Evolutionary conservation across 2,797 vertebrate genomes (phyloP), one percentile per base, ranked within the genome.

Genomic region (Lacerta bilineata): DNA sequence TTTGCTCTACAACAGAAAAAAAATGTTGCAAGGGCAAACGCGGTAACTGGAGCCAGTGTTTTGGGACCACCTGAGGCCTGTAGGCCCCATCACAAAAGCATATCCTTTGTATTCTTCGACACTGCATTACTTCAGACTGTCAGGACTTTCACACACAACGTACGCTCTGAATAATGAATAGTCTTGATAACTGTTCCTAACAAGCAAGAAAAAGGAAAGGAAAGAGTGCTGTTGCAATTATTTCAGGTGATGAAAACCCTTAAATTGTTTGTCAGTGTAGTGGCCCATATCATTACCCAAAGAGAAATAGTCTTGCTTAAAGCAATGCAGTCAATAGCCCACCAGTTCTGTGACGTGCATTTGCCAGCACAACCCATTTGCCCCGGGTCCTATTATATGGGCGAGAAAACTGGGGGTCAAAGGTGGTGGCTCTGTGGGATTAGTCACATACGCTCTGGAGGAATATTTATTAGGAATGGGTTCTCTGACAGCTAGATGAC

Each of bases 251-350:
- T 68, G 11, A 89, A 80, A 9, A 92, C 55, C 39, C 39, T 71
- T 43, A 82, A 91, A 66, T 93, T 64, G 41, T n/a, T 93, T 94
- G 55, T 92, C 74, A 87, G 88, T 87, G 55, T 82, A 20, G 3
- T 83, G 5, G 55, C 6, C 36, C 29, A 80, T 2, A 6, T 80
- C n/a, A 1, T 27, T 46, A 82, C n/a, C 50, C 7, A 88, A 93
- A 90, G 46, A 82, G 5, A 90, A 92, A 85, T 4, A 43, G 3
- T 20, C 75, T 50, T 85, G 33, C 81, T 29, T 90, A 50, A 86
- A 85, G 76, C 10, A 77, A 23, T 64, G 36, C 5, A 11, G 41
- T 10, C 55, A 85, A 77, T 20, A 66, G 39, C 7, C 27, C 8
- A 11, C 33, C 61, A 36, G 36, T 25, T 33, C 55, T 66, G 29